Evolutionary conservation across 2,113 vertebrate genomes (phyloP).

Genomic region (Oreochromis aureus): DNA sequence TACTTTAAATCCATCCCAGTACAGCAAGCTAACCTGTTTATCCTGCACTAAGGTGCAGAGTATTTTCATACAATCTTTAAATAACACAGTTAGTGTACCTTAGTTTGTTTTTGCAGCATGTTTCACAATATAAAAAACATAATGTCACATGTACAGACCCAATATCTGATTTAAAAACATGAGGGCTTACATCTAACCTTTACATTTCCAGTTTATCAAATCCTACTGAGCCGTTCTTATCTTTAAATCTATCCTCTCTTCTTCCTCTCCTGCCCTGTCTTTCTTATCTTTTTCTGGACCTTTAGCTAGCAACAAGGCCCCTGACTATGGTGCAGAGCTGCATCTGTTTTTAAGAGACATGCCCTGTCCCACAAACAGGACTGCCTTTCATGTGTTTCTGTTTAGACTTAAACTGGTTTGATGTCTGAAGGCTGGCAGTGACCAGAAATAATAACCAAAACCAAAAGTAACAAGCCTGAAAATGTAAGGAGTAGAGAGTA

Average conservation of each 20-base stretch:
- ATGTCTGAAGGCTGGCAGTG: neutral
- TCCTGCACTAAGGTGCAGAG: no score
- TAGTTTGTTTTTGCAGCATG: neutral
- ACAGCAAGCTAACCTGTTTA: no score
- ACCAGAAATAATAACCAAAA: neutral
- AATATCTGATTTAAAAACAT: neutral
- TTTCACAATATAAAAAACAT: neutral
- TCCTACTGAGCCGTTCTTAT: neutral
- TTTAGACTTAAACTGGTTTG: neutral
- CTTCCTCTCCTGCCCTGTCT: neutral
- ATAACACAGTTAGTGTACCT: neutral
- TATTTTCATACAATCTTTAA: neutral
- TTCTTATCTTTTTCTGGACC: neutral
- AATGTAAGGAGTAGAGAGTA: neutral
- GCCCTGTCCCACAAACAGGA: neutral
- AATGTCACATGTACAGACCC: neutral
- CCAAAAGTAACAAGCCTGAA: neutral
- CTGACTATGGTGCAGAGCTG: neutral
- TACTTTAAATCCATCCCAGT: no score
- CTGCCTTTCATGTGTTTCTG: neutral
- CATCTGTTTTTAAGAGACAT: neutral
- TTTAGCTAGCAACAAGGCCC: neutral
- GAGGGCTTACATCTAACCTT: neutral
- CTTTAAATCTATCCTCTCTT: neutral
- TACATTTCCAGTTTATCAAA: neutral